Evolutionary conservation across 2,888 invertebrate species (phyloP).

Genomic region (Spodoptera littoralis): DNA sequence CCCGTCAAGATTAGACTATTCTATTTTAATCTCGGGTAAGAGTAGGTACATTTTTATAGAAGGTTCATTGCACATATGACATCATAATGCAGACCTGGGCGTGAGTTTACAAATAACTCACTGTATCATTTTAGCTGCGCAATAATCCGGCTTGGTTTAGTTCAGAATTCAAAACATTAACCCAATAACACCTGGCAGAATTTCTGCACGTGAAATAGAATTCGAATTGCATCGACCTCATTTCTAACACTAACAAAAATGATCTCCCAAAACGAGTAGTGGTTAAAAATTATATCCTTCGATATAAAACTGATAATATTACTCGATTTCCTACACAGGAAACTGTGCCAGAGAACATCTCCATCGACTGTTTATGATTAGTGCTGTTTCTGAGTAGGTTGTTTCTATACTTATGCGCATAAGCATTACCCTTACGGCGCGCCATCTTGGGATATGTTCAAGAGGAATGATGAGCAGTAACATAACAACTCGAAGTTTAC

Average conservation of each 20-base stretch:
- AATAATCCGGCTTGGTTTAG: slow-evolving; percentile 20
- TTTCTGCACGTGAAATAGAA: slow-evolving; percentile 3
- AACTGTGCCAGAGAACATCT: slow-evolving; percentile 15
- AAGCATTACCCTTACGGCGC: not conserved
- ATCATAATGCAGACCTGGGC: slow-evolving; percentile 29
- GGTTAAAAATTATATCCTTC: slow-evolving; percentile 47
- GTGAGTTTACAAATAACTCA: slow-evolving; percentile 36
- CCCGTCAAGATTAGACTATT: slow-evolving; percentile 19
- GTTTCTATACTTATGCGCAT: slow-evolving; percentile 6
- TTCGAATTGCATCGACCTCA: slow-evolving; percentile 19
- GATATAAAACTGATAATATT: slow-evolving; percentile 25
- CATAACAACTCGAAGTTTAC: slow-evolving; percentile 11
- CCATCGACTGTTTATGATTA: slow-evolving; percentile 36
- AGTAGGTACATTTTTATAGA: slow-evolving; percentile 18
- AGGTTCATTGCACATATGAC: slow-evolving; percentile 42
- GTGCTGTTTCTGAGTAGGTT: slow-evolving; percentile 6
- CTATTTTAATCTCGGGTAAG: slow-evolving; percentile 21
- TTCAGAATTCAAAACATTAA: slow-evolving; percentile 10
- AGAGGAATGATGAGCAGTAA: slow-evolving; percentile 14
- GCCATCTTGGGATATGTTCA: slow-evolving; percentile 1
- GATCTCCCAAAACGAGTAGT: slow-evolving; percentile 33
- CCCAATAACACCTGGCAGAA: slow-evolving; percentile 10
- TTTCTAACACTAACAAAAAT: slow-evolving; percentile 24
- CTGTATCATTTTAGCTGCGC: slow-evolving; percentile 12
- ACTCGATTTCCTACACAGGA: slow-evolving; percentile 15